phyloP scores from a whole-genome alignment of 2,797 vertebrate species.

The Taenioides sp. region DNA sequence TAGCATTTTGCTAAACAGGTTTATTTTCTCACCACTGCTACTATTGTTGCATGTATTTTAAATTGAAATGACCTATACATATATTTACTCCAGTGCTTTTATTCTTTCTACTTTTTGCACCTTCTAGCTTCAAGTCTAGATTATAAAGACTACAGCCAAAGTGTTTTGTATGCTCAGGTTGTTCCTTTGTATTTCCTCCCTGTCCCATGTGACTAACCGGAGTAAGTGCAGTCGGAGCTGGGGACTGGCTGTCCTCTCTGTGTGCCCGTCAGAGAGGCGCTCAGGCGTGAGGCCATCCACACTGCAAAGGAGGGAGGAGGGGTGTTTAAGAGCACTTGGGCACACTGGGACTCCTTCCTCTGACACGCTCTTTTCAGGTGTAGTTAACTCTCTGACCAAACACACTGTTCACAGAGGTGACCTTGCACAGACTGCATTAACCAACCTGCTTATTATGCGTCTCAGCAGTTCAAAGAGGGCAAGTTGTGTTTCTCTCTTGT shows the following conservation, averaged over 20 bases:
- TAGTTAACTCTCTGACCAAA: conserved; percentile 24
- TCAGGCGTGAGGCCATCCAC: conserved; percentile 58
- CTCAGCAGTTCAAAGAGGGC: conserved; percentile 4
- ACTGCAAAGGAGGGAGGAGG: conserved; percentile 33
- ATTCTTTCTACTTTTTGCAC: conserved; percentile 5
- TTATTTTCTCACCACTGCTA: no score
- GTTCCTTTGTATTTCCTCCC: conserved; percentile 50
- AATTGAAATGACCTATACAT: no score
- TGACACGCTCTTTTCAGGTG: conserved; percentile 29
- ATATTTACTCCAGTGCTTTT: background rate
- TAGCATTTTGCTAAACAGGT: no score
- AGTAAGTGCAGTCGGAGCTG: conserved; percentile 52
- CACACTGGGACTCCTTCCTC: conserved; percentile 29
- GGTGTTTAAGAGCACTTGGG: conserved; percentile 38
- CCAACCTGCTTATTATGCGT: background rate
- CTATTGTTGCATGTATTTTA: no score
- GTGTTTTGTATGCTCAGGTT: conserved; percentile 45
- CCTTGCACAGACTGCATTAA: conserved; percentile 22
- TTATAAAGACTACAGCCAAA: conserved; percentile 12
- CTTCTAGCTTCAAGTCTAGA: conserved; percentile 1
- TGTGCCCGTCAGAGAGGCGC: conserved; percentile 53
- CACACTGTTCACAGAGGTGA: conserved; percentile 16
- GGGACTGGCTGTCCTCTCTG: conserved; percentile 60
- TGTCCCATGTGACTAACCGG: conserved; percentile 53
- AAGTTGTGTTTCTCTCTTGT: conserved; percentile 17